Evolutionary conservation across 2,888 invertebrate genomes (phyloP).

Genomic region (Scelioninae gen. 2): DNA sequence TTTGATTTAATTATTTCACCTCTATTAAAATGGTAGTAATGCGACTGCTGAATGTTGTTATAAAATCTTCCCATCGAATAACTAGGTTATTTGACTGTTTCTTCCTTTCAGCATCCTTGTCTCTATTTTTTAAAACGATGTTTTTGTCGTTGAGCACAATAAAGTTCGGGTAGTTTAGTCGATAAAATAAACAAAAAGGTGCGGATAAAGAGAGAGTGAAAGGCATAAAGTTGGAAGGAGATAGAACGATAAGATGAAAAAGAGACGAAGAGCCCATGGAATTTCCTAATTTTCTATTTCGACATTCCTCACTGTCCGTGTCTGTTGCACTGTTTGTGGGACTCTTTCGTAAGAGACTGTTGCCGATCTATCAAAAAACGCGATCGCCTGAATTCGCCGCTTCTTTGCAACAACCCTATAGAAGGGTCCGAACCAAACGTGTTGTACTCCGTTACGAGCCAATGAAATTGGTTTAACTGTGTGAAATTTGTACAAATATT

Average conservation of each 20-base stretch:
- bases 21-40: background rate
- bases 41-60: background rate
- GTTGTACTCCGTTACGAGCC: slow-evolving; percentile 43
- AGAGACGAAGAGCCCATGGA: slow-evolving; percentile 66
- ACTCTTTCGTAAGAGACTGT: slow-evolving; percentile 67
- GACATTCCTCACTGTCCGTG: slow-evolving; percentile 70
- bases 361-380: slow-evolving; percentile 73
- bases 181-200: slow-evolving; percentile 47
- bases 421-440: slow-evolving; percentile 40
- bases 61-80: slow-evolving; percentile 24
- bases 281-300: slow-evolving; percentile 75
- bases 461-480: slow-evolving; percentile 52
- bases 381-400: slow-evolving; percentile 65
- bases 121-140: slow-evolving; percentile 43
- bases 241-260: slow-evolving; percentile 60
- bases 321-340: slow-evolving; percentile 70
- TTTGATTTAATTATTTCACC: no score
- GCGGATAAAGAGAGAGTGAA: slow-evolving; percentile 48
- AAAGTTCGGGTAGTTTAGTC: slow-evolving; percentile 50
- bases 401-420: slow-evolving; percentile 58
- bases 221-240: slow-evolving; percentile 48
- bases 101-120: slow-evolving; percentile 33
- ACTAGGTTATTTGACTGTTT: slow-evolving; percentile 26
- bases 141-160: slow-evolving; percentile 49
- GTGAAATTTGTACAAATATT: slow-evolving; percentile 50